Base-by-base conservation (phyloP, 2,888 invertebrate species). In the Melanostoma mellinum region DNA sequence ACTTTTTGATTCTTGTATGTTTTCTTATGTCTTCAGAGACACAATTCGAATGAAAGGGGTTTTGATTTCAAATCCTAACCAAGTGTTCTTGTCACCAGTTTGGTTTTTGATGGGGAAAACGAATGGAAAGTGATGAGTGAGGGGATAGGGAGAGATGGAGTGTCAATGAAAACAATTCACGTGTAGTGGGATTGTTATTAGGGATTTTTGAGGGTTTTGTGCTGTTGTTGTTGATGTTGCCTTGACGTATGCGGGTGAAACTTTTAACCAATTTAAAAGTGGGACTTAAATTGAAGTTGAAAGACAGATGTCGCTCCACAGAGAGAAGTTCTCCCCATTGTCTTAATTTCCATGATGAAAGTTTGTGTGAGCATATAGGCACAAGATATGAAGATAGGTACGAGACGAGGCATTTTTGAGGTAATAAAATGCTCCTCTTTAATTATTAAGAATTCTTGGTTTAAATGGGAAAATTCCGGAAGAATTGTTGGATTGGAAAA, bases 71-170 rank as follows among this genome's bases (percentile, higher is more conserved):
- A 74, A 73, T 69, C 74, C 79, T 69, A 42, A 63, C 32, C 73
- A 79, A 79, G 74, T 72, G 48, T 73, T 67, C 50, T 56, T 79
- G 73, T 68, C 78, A 53, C 53, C 73, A 79, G 42, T 73, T 61
- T 79, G 73, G 68, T 78, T 73, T 68, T 67, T 60, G 44, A 55
- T 58, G 61, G 55, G 48, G 30, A 46, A 30, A 44, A 58, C 6
- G 53, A n/a, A 36, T n/a, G 35, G n/a, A 48, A 10, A n/a, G 33
- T 4, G 40, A 6, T 8, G 8, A 4, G 38, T 9, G 6, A 8
- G 8, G 30, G 40, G 36, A 20, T 20, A 20, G 38, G 6, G 2
- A 3, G 6, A 20, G 33, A 38, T 8, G 36, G 46, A 36, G 46
- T 60, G 79, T 33, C 46, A 74, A 68, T 56, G 73, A 68, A 73